Evolutionary conservation across 2,113 vertebrate genomes (phyloP).

Genomic region (Hucho hucho): DNA sequence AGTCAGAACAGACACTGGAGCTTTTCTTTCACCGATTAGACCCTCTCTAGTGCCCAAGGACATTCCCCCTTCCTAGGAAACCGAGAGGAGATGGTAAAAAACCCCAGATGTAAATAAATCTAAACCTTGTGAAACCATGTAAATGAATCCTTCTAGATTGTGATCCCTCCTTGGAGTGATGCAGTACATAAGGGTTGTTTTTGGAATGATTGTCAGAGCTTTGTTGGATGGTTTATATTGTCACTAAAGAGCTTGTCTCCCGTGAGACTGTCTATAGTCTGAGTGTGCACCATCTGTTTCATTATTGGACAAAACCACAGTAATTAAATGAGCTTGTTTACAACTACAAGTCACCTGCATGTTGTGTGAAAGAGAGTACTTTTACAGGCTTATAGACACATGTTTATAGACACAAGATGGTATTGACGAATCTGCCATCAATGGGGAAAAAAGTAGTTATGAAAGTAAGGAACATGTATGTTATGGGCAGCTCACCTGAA

Average conservation of each 20-base stretch:
- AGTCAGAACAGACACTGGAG: constrained; percentile 32
- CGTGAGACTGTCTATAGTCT: neutral
- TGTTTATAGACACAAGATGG: too few species aligned
- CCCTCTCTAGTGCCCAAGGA: constrained; percentile 50
- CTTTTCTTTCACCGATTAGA: constrained; percentile 58
- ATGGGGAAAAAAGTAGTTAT: too few species aligned
- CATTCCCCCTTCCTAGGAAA: constrained; percentile 32
- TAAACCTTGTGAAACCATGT: constrained; percentile 25
- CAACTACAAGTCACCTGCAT: constrained; percentile 42
- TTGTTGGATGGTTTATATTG: constrained; percentile 33
- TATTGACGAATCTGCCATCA: too few species aligned
- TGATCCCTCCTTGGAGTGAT: constrained; percentile 10
- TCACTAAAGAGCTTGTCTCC: neutral
- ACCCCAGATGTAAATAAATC: constrained; percentile 39
- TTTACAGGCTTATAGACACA: too few species aligned
- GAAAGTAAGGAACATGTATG: too few species aligned
- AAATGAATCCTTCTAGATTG: constrained; percentile 38
- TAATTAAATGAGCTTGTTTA: constrained; percentile 61
- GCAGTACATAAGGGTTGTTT: constrained; percentile 52
- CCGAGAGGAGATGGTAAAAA: constrained; percentile 35
- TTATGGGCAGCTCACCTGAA: too few species aligned
- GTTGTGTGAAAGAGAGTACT: too few species aligned
- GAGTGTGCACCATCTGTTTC: constrained; percentile 35
- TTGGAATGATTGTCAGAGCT: constrained; percentile 41
- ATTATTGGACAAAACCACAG: constrained; percentile 34